phyloP scores from a whole-genome alignment of 35 echinoderm and acorn worm genomes.

The Ptychodera flava region DNA sequence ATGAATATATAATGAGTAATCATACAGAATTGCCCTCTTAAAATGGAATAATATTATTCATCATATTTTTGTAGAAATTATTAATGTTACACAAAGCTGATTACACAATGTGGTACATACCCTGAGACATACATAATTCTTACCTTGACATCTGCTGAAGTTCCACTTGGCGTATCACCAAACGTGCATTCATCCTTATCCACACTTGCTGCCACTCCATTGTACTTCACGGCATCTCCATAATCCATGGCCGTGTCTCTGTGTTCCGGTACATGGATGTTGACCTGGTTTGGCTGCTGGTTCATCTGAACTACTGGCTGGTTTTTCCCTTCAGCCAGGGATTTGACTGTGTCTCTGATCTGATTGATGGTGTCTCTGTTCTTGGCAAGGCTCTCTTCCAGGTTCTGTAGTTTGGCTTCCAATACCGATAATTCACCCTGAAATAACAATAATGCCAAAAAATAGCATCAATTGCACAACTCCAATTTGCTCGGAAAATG shows the following conservation, averaged over 20 bases:
- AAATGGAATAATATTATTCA: no score
- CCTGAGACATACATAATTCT: not conserved
- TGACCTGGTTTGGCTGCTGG: not conserved
- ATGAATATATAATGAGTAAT: no score
- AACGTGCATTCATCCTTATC: slow-evolving; percentile 71
- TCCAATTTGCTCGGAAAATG: no score
- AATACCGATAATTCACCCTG: slow-evolving; percentile 54
- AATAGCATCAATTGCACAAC: no score
- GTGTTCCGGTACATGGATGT: slow-evolving; percentile 6
- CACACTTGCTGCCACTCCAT: slow-evolving; percentile 39
- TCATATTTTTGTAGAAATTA: no score
- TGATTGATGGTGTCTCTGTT: slow-evolving; percentile 73
- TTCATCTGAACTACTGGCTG: slow-evolving; percentile 18
- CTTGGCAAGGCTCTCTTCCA: slow-evolving; percentile 56
- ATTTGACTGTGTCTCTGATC: slow-evolving; percentile 57
- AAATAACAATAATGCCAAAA: no score
- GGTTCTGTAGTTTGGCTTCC: slow-evolving; percentile 45
- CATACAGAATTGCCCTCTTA: no score
- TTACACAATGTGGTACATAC: no score
- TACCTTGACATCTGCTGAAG: slow-evolving; percentile 77
- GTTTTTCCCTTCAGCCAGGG: slow-evolving; percentile 31
- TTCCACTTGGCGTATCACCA: slow-evolving; percentile 61
- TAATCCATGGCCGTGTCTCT: not conserved
- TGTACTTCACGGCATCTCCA: slow-evolving; percentile 4
- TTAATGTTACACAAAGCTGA: no score